phyloP scores from a whole-genome alignment of 2,797 vertebrate genomes.

The Rallus crepitans region DNA sequence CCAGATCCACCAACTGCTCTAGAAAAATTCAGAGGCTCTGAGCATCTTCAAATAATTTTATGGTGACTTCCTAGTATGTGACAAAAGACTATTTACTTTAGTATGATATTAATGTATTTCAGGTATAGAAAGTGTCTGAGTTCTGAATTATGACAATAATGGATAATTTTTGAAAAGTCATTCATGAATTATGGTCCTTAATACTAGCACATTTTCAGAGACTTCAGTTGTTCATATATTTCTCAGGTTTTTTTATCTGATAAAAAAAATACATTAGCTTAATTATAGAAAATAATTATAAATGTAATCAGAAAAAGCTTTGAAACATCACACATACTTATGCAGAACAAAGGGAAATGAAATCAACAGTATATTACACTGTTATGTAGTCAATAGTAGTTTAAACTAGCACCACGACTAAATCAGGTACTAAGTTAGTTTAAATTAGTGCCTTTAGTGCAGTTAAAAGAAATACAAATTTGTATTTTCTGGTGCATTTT shows the following conservation, averaged over 20 bases:
- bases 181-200: not conserved
- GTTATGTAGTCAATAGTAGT: not conserved
- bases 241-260: not conserved
- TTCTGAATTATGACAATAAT: not conserved
- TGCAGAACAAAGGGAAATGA: not conserved
- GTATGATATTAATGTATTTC: not conserved
- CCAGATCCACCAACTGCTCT: not conserved
- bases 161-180: not conserved
- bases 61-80: rapidly evolving
- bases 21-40: not conserved
- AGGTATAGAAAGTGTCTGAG: not conserved
- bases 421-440: not conserved
- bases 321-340: not conserved
- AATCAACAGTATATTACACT: not conserved
- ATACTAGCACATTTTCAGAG: not conserved
- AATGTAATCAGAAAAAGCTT: not conserved
- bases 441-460: not conserved
- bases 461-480: not conserved
- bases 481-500: not conserved
- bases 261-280: not conserved
- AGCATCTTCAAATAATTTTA: not conserved
- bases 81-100: not conserved
- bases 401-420: not conserved
- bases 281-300: not conserved
- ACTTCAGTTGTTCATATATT: not conserved